Evolutionary conservation across 2,797 vertebrate genomes (phyloP), one percentile per base, ranked within the genome.

Genomic region (Poecilia wingei): DNA sequence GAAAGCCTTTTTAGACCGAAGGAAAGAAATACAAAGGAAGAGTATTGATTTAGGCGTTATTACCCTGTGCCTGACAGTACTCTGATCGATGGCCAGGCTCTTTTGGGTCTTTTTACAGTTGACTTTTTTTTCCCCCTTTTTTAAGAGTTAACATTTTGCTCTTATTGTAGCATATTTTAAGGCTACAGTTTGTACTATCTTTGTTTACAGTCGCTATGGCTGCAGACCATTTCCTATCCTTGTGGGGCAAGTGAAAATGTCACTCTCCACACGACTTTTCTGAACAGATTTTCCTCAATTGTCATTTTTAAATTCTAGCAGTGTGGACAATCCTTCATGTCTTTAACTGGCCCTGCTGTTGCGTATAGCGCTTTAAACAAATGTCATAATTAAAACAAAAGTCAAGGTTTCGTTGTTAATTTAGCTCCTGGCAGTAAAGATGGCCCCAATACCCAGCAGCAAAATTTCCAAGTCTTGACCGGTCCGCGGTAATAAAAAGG

Each of bases 171-270:
- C 12, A 7, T 49, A 36, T 49, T 76, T 33, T 13, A 13, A 64
- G 28, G 2, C 9, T 13, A 64, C 18, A 33, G 55, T 46, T 46
- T 55, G 4, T 22, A 10, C 45, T 33, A n/a, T 76, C 45, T 68
- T 49, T 68, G 31, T 76, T 76, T 68, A 76, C 45, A n/a, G 57
- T 47, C 59, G 22, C 59, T 25, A 68, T 53, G 13, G 46, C 47
- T 10, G 49, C 46, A 53, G 45, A 18, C 45, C 28, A 68, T 51
- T 49, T 3, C 59, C n/a, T 49, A 8, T 22, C 39, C 33, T 70
- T 70, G n/a, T 76, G 31, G 45, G 59, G 20, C 59, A 31, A 22
- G 9, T 25, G 57, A 47, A 51, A 76, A n/a, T 76, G 59, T 36
- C 55, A 46, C n/a, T 22, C 39, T 59, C 73, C 25, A 28, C 16